These are phyloP conservation scores for Gambelia wislizenii DNA, from an alignment of 2,797 vertebrate species.

Conservation along the genomic window DNA sequence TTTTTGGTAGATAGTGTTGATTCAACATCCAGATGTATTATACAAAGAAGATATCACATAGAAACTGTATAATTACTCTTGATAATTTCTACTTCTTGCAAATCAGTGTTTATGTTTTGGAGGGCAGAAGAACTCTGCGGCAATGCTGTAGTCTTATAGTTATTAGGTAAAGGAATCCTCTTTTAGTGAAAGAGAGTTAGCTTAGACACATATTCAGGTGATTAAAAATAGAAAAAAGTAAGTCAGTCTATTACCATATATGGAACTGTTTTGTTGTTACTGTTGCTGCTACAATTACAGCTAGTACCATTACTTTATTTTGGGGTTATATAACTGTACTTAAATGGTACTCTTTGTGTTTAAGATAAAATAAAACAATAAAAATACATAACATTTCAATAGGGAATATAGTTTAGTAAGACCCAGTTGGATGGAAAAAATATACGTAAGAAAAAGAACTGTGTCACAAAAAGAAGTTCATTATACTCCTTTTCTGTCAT, in stretches of 20 bases:
- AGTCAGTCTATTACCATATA: background rate
- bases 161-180: background rate
- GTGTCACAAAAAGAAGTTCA: background rate
- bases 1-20: background rate
- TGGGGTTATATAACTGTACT: too few species aligned
- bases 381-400: background rate
- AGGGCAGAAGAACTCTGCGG: background rate
- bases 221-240: background rate
- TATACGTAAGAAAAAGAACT: background rate
- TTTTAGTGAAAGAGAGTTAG: background rate
- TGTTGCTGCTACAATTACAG: too few species aligned
- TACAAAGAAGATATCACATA: background rate
- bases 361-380: background rate
- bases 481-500: too few species aligned
- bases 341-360: too few species aligned
- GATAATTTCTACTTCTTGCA: background rate
- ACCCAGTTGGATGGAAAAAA: background rate
- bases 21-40: background rate
- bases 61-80: background rate
- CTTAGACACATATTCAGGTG: background rate
- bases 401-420: background rate
- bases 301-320: too few species aligned
- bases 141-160: background rate
- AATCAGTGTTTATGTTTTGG: background rate
- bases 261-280: too few species aligned